Conservation (phyloP, 2,113 vertebrate genomes). For the Leptosomus discolor region DNA sequence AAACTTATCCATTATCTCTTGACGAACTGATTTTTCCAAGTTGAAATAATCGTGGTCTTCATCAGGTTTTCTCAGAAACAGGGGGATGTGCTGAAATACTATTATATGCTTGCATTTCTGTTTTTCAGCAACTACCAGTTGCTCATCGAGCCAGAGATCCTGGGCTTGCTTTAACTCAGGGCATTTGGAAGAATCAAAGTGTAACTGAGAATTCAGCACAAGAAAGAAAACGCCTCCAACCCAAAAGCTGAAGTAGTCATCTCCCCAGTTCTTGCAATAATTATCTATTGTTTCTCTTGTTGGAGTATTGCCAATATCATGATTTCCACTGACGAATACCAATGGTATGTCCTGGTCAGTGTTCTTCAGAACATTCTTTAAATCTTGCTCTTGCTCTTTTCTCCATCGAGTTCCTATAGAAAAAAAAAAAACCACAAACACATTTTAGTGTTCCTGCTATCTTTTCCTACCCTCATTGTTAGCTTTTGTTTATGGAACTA, state of each 20-base stretch:
- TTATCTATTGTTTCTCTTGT: slow-evolving; percentile 78
- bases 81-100: slow-evolving; percentile 94
- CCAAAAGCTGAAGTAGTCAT: slow-evolving; percentile 98
- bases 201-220: slow-evolving; percentile 94
- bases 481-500: neutral
- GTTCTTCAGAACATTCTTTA: slow-evolving; percentile 79
- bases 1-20: slow-evolving; percentile 83
- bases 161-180: slow-evolving; percentile 82
- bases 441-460: neutral
- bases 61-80: slow-evolving; percentile 80
- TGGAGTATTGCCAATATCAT: slow-evolving; percentile 89
- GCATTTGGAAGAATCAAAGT: slow-evolving; percentile 83
- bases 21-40: slow-evolving; percentile 78
- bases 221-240: slow-evolving; percentile 91
- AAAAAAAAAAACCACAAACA: neutral
- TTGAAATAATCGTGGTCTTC: slow-evolving; percentile 94
- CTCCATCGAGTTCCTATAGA: slow-evolving; percentile 79
- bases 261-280: slow-evolving; percentile 87
- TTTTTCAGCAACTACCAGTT: slow-evolving; percentile 73
- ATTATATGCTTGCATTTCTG: slow-evolving; percentile 78
- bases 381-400: slow-evolving; percentile 83
- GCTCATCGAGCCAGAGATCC: slow-evolving; percentile 86
- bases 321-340: slow-evolving; percentile 94
- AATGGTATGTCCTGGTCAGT: slow-evolving; percentile 83
- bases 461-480: neutral